Conservation (phyloP, 2,888 invertebrate species). For the Phlogophora meticulosa region DNA sequence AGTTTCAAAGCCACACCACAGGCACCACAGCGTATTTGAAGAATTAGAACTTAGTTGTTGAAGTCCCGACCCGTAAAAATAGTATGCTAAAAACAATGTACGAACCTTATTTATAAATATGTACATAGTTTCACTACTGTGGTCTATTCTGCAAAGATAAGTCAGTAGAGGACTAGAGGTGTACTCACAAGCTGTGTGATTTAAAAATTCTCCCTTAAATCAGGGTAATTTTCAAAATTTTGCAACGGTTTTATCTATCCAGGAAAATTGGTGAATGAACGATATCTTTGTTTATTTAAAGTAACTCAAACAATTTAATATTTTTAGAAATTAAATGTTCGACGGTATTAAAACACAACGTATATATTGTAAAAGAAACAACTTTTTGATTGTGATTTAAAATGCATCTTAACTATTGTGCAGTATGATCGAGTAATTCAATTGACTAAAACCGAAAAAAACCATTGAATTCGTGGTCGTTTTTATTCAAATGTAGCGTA, state of each 20-base stretch:
- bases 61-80: not conserved
- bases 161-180: no score
- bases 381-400: no score
- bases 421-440: slow-evolving; percentile 6
- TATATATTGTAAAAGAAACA: no score
- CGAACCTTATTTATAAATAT: not conserved
- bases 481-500: slow-evolving; percentile 25
- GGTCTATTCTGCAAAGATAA: no score
- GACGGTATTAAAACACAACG: not conserved
- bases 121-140: no score
- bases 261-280: not conserved
- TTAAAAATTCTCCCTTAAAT: slow-evolving; percentile 9
- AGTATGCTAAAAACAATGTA: not conserved
- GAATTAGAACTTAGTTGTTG: not conserved
- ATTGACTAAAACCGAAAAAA: slow-evolving; percentile 9
- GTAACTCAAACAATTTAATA: no score
- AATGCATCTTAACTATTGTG: slow-evolving; percentile 1
- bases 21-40: not conserved
- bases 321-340: no score
- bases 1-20: not conserved
- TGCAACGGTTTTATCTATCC: not conserved
- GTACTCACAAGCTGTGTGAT: no score
- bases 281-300: not conserved
- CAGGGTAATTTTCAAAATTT: not conserved
- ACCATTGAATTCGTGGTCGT: slow-evolving; percentile 26